Conservation (phyloP, 2,888 invertebrate species). For the Agrochola circellaris region DNA sequence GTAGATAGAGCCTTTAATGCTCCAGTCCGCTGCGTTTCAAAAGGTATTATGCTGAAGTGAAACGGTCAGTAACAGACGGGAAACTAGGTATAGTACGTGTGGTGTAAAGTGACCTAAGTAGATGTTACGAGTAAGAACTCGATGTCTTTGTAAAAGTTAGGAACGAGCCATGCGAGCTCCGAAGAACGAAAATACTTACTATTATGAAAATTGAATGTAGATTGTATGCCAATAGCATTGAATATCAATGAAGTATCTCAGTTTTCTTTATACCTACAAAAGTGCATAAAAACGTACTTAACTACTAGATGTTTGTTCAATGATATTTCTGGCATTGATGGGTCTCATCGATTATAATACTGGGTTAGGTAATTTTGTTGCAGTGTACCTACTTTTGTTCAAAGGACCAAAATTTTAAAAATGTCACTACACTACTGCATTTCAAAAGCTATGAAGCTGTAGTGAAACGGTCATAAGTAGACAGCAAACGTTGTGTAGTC, state of each 20-base stretch:
- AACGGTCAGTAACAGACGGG: constrained; percentile 1
- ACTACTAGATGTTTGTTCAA: background rate
- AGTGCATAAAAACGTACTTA: background rate
- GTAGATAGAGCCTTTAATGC: background rate
- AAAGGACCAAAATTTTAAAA: too few species aligned
- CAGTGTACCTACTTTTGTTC: too few species aligned
- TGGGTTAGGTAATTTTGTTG: too few species aligned
- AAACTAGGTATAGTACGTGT: background rate
- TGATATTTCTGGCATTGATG: background rate
- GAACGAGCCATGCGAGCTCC: background rate
- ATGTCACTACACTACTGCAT: background rate
- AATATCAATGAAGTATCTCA: constrained; percentile 1
- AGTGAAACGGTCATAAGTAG: constrained; percentile 7
- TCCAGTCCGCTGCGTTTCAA: constrained; percentile 5
- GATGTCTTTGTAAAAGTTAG: background rate
- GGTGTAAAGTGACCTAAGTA: background rate
- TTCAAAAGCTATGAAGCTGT: constrained; percentile 22
- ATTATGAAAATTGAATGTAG: constrained; percentile 25
- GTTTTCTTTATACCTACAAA: background rate
- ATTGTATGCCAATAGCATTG: constrained; percentile 13
- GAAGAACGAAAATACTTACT: background rate
- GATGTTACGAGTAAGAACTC: background rate
- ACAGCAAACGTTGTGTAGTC: constrained; percentile 18
- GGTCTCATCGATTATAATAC: background rate
- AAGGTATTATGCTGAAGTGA: constrained; percentile 20